Evolutionary conservation across 2,113 vertebrate species (phyloP).

Genomic region (Cynopterus brachyotis): DNA sequence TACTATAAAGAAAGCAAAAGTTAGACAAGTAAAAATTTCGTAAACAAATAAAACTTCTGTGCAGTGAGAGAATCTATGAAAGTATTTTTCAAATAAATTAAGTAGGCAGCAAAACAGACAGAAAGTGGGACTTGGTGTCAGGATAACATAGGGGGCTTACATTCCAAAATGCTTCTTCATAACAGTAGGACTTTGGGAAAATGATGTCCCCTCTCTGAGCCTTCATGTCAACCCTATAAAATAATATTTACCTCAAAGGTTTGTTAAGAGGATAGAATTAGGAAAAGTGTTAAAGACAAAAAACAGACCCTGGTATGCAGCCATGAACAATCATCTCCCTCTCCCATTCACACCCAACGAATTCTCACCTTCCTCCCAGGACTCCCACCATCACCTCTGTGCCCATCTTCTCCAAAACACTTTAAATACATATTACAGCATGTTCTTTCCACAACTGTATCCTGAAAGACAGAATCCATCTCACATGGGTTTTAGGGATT

Average conservation of each 20-base stretch:
- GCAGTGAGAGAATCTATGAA: neutral
- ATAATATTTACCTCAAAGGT: neutral
- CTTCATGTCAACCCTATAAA: neutral
- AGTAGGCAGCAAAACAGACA: neutral
- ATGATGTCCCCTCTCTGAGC: neutral
- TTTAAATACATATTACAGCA: conserved; percentile 89
- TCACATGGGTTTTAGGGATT: accelerated
- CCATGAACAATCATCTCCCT: neutral
- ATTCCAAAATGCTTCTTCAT: neutral
- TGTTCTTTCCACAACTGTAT: conserved; percentile 84
- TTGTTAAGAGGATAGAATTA: neutral
- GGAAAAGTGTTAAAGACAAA: neutral
- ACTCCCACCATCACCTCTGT: conserved; percentile 81
- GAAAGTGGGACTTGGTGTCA: neutral
- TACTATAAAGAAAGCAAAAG: neutral
- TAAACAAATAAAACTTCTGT: neutral
- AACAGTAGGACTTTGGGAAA: neutral
- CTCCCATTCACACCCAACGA: neutral
- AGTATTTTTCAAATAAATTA: neutral
- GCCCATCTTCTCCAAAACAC: conserved; percentile 88
- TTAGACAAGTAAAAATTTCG: neutral
- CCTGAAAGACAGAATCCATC: conserved; percentile 78
- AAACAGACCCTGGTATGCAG: accelerated
- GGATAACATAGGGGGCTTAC: neutral
- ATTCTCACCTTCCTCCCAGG: conserved; percentile 86